Evolutionary conservation across 2,888 invertebrate genomes (phyloP).

Genomic region (Pollenia amentaria): DNA sequence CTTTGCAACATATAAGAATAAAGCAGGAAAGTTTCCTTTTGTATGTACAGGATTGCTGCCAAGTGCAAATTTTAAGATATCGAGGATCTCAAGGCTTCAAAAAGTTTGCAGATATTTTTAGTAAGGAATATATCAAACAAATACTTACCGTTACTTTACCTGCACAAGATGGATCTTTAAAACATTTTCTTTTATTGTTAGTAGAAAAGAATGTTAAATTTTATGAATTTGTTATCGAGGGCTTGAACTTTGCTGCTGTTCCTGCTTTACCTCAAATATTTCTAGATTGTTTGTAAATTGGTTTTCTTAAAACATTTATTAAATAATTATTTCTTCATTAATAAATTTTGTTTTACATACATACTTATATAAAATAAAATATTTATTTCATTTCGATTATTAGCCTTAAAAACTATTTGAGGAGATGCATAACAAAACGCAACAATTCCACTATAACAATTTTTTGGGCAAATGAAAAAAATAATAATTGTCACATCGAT

Average conservation of each 20-base stretch:
- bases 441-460: too few relatives aligned
- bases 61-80: conserved; percentile 80
- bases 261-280: conserved; percentile 48
- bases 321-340: conserved; percentile 11
- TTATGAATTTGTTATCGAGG: conserved; percentile 79
- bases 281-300: conserved; percentile 41
- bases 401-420: conserved; percentile 53
- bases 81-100: conserved; percentile 83
- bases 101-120: conserved; percentile 78
- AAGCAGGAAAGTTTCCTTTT: conserved; percentile 85
- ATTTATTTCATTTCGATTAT: conserved; percentile 25
- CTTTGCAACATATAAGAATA: conserved; percentile 82
- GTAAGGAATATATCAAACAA: conserved; percentile 72
- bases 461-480: too few relatives aligned
- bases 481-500: too few relatives aligned
- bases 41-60: conserved; percentile 84
- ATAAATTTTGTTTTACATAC: background rate
- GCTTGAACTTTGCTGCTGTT: conserved; percentile 51
- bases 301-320: background rate
- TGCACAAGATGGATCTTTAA: conserved; percentile 63
- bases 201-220: conserved; percentile 77
- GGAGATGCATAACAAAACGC: too few relatives aligned
- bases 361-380: conserved; percentile 5
- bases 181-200: conserved; percentile 76
- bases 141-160: conserved; percentile 76